phyloP scores from a whole-genome alignment of 2,888 invertebrate genomes.

The Lottia gigantea region DNA sequence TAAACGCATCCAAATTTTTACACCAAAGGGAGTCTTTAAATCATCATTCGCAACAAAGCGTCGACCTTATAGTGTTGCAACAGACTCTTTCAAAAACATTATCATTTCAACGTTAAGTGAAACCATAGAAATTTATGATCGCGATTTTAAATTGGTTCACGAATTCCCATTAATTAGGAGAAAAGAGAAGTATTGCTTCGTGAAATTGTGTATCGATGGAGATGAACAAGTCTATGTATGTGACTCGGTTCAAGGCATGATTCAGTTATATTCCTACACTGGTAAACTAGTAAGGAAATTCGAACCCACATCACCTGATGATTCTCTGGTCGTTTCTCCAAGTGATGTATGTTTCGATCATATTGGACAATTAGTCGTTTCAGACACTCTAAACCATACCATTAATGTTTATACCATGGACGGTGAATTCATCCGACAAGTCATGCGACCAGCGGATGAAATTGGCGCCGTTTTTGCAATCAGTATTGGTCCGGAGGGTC shows the following conservation, averaged over 20 bases:
- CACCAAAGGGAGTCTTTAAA: conserved; percentile 45
- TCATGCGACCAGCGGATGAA: conserved; percentile 55
- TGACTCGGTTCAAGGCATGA: conserved; percentile 44
- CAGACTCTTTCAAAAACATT: conserved; percentile 51
- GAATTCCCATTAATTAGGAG: conserved; percentile 20
- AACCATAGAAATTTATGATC: conserved; percentile 49
- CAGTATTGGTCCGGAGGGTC: conserved; percentile 61
- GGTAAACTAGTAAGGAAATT: conserved; percentile 52
- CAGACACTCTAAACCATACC: conserved; percentile 58
- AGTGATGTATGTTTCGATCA: conserved; percentile 54
- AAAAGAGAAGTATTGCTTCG: conserved; percentile 24
- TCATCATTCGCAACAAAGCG: conserved; percentile 41
- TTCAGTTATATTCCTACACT: conserved; percentile 50
- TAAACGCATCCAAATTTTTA: conserved; percentile 53
- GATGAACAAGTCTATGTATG: conserved; percentile 55
- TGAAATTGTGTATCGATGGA: conserved; percentile 45
- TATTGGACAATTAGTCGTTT: conserved; percentile 52
- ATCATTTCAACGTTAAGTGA: conserved; percentile 46
- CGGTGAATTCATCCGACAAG: conserved; percentile 50
- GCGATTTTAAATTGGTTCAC: conserved; percentile 44
- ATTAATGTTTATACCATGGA: conserved; percentile 57
- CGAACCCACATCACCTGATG: conserved; percentile 39
- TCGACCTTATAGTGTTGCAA: conserved; percentile 51
- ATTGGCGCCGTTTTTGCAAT: conserved; percentile 55
- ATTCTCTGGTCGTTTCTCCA: conserved; percentile 51